Percentiles rank a stretch among this genome's conserved stretches.
These are phyloP conservation scores for Muntiacus muntjak DNA, from an alignment of 2,113 vertebrate genomes.

Conservation along the genomic window DNA sequence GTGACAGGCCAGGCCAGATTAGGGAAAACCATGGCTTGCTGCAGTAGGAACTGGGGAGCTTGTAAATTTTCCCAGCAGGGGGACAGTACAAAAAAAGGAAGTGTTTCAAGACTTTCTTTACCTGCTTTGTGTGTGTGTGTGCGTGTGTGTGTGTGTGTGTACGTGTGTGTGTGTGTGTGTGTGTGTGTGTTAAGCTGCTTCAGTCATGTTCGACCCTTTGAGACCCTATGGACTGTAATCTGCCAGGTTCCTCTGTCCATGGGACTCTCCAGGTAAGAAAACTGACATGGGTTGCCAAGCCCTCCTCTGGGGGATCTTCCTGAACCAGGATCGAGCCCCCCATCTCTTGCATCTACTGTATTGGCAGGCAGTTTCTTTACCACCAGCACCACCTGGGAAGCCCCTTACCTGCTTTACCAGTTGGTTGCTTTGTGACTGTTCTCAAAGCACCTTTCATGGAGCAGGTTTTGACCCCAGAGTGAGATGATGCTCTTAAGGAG, in stretches of 20 bases:
- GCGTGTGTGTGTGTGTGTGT: not conserved
- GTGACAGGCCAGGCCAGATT: not conserved
- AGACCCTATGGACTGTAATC: not conserved
- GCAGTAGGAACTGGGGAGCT: no score
- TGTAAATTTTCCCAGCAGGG: not conserved
- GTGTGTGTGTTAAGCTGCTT: not conserved
- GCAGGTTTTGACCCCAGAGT: not conserved
- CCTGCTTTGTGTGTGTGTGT: not conserved
- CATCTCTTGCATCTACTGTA: not conserved
- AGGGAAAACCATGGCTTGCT: not conserved
- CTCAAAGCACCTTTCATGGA: not conserved
- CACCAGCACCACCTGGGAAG: not conserved
- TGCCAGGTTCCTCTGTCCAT: not conserved
- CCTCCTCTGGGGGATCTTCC: not conserved
- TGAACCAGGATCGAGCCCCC: not conserved
- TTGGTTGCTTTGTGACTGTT: not conserved
- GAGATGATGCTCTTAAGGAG: not conserved
- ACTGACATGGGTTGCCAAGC: not conserved
- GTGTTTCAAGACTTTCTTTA: not conserved
- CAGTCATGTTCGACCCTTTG: not conserved
- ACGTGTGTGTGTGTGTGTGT: not conserved
- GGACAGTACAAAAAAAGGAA: not conserved
- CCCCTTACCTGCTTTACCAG: not conserved
- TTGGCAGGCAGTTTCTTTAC: not conserved
- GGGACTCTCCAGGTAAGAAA: not conserved